Base-by-base conservation (phyloP, 1,140 invertebrate genomes). In the Papilio xuthus region DNA sequence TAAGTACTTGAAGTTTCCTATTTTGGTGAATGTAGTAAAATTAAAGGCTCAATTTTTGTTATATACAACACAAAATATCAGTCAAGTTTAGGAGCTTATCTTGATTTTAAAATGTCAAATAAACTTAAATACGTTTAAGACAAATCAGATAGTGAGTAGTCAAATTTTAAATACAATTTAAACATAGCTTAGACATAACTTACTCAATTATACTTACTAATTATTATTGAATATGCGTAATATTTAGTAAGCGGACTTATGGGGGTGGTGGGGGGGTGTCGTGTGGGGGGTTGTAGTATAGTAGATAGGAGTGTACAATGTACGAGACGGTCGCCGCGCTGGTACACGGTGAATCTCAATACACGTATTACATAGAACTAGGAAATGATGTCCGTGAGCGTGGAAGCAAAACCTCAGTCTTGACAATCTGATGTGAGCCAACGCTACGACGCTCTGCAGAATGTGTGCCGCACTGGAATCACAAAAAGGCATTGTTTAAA, bases 341-440 rank as follows among this genome's bases (percentile, higher is more conserved):
- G 60, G 63, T 80, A 79, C 78, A 82, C 86, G 85, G 85, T 84
- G 81, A 86, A 84, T 89, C 82, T 87, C 83, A 86, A 86, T 90
- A 90, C 89, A 88, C 86, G 77, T 90, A 88, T 26, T 63, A 28
- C 60, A 23, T 60, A 23, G 88, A 89, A 89, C 86, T 92, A 90
- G 85, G 83, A 86, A 88, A 85, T 88, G 88, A 88, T 88, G 89
- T 86, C 84, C 84, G 80, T 85, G 82, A 88, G 88, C 85, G 85
- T 88, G 89, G 86, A 90, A 90, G 89, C 89, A 89, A 89, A 60
- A 67, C 92, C 89, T 93, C 92, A 93, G 92, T 93, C 92, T 93
- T 92, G 88, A 90, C 88, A 91, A 83, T 88, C 84, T 83, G 90
- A 91, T 91, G 90, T 89, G 88, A 89, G 86, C 88, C 87, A 83